These are phyloP conservation scores for Ischnus inquisitorius DNA, from an alignment of 2,888 invertebrate genomes.

Conservation along the genomic window DNA sequence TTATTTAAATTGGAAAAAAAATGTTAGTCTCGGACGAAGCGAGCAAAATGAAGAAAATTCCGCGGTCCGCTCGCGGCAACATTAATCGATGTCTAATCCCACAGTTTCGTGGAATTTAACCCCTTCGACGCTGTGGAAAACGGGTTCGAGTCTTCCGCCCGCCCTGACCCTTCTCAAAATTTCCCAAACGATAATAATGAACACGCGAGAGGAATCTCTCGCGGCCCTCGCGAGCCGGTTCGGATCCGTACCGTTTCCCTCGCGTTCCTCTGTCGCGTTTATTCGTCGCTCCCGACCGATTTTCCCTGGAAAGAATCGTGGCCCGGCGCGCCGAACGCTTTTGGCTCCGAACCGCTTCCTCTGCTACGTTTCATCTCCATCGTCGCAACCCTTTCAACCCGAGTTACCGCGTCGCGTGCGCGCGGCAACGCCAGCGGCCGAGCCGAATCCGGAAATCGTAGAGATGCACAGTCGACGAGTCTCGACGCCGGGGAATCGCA, in stretches of 20 bases:
- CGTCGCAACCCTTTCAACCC: conserved; percentile 49
- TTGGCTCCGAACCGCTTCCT: conserved; percentile 7
- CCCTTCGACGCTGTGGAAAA: background rate
- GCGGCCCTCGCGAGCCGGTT: conserved; percentile 37
- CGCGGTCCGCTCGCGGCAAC: conserved; percentile 16
- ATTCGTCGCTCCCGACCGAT: conserved; percentile 5
- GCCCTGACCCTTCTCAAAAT: conserved; percentile 48
- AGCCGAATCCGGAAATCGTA: conserved; percentile 67
- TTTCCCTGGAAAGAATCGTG: background rate
- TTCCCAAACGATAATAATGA: conserved; percentile 50
- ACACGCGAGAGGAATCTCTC: conserved; percentile 32
- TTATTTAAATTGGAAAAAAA: conserved; percentile 7
- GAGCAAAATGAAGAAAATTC: conserved; percentile 35
- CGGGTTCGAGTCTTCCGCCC: conserved; percentile 15
- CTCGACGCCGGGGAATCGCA: conserved; percentile 55
- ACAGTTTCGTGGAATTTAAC: conserved; percentile 33
- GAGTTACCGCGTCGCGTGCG: conserved; percentile 62
- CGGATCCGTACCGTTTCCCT: conserved; percentile 5
- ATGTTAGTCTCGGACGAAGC: background rate
- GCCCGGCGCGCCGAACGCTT: conserved; percentile 15
- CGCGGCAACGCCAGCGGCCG: conserved; percentile 56
- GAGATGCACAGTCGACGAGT: conserved; percentile 57
- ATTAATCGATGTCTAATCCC: conserved; percentile 39
- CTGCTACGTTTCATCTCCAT: background rate
- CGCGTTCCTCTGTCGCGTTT: background rate